Percentiles rank a stretch among this genome's conserved stretches.
Evolutionary conservation across 1,140 invertebrate genomes (phyloP).

Genomic region (Venturia canescens): DNA sequence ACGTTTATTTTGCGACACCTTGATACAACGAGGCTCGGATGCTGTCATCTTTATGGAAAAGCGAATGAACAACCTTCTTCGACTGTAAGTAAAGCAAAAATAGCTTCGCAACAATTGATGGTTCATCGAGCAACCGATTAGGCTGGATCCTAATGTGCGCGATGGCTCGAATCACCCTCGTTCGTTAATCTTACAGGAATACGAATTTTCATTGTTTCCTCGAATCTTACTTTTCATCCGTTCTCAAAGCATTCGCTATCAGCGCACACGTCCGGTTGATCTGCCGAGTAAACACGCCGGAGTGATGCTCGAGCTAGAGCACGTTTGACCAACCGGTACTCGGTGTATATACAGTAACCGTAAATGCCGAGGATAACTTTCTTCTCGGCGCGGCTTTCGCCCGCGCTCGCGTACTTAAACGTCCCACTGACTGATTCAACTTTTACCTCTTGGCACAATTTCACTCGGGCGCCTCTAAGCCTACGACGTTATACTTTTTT

Average conservation of each 20-base stretch:
- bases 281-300: neutral
- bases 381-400: conserved; percentile 62
- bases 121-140: too few species aligned
- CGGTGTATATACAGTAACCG: conserved; percentile 6
- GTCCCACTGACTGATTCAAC: conserved; percentile 66
- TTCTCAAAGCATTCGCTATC: too few species aligned
- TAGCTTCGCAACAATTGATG: too few species aligned
- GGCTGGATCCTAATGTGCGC: too few species aligned
- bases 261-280: neutral
- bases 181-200: too few species aligned
- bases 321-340: conserved; percentile 36
- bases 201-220: too few species aligned
- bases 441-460: conserved; percentile 69
- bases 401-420: conserved; percentile 53
- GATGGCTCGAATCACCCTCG: too few species aligned
- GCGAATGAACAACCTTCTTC: conserved; percentile 83
- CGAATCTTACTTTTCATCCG: too few species aligned
- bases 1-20: conserved; percentile 85
- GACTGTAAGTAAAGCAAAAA: conserved; percentile 81
- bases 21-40: conserved; percentile 81
- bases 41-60: conserved; percentile 86
- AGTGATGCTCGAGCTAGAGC: conserved; percentile 22
- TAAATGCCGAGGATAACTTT: conserved; percentile 61
- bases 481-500: neutral
- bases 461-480: conserved; percentile 55